Base-by-base conservation (phyloP, 2,888 invertebrate genomes). In the Acanthacorydalis orientalis region DNA sequence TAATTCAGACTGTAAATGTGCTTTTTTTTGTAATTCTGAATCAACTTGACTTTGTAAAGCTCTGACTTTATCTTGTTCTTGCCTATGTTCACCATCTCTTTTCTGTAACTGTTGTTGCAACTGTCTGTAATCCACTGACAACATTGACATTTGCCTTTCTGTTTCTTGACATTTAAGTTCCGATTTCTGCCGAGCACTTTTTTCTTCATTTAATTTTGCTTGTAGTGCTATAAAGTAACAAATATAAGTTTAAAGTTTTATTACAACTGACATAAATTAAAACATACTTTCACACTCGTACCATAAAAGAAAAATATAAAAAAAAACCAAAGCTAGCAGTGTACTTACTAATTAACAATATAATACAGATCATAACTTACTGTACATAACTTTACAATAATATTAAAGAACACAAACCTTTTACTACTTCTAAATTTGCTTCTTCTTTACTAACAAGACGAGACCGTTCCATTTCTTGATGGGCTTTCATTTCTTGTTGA, bases 81-180 rank as follows among this genome's bases (percentile, higher is more conserved):
- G 88, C 6, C 87, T 74, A 59, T 88, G 81, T 66, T 95, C 92
- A n/a, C 86, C 86, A 66, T 93, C 91, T 8, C 92, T 68, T 60
- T 90, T 89, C 60, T 90, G 86, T 52, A 93, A 67, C 49, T 89
- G 77, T 61, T 91, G 85, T 60, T 90, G 89, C 59, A 92, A 84
- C 69, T 93, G 93, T n/a, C 90, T 74, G 63, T 92, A 87, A 67
- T 96, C 96, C 2, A 96, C 91, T 15, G 86, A 85, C 33, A 95
- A 72, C 86, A 93, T 93, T 10, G 89, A 92, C 62, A 92, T 85
- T 65, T 92, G 90, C 1, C 95, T 75, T 63, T 96, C 95, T 58
- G 89, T 87, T 63, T 93, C 92, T 66, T 96, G 89, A 12, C 82
- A 83, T 50, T 80, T 77, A 43, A 86, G 73, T 62, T 96, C 95